Evolutionary conservation across 2,797 vertebrate genomes (phyloP), one percentile per base, ranked within the genome.

Genomic region (Cygnus olor): DNA sequence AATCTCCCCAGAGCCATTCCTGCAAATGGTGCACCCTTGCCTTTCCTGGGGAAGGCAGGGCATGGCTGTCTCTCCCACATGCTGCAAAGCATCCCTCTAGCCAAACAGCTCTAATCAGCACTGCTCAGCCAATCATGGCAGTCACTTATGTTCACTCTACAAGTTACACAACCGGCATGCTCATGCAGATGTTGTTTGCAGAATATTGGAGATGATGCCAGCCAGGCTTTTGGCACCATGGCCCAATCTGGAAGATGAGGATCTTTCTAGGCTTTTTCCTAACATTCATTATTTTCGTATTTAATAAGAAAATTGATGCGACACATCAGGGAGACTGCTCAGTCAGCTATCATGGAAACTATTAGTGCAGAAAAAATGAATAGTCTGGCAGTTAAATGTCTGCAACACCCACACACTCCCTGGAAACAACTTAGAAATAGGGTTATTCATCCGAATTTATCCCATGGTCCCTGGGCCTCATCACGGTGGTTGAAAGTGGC

Each of bases 111-210:
- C 89, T 81, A 56, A 86, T 80, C 66, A 73, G 19, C 19, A 6
- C 70, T 21, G 49, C 32, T 91, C n/a, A 64, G 94, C 79, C 79
- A 88, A 85, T 66, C 81, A 40, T 1, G 20, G 81, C 57, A 90
- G 66, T 42, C 87, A n/a, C 82, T 77, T 15, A 30, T 0, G 0
- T 36, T 89, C 45, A 64, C 80, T 94, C 49, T 5, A 54, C 0
- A 44, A 80, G 64, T 80, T 76, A 82, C 66, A 85, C 83, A 94
- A 77, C 63, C 14, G 10, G 8, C 49, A 73, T 0, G 0, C 72
- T 87, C 51, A 51, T 79, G 86, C 92, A 91, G 91, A 95, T 96
- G 91, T 64, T 96, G 73, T 94, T 93, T 95, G 92, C 92, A 89
- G 95, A 95, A 80, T 69, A 69, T 53, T 32, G 78, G 71, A 89